Conservation (phyloP, 2,113 vertebrate species). For the Prietella phreatophila region DNA sequence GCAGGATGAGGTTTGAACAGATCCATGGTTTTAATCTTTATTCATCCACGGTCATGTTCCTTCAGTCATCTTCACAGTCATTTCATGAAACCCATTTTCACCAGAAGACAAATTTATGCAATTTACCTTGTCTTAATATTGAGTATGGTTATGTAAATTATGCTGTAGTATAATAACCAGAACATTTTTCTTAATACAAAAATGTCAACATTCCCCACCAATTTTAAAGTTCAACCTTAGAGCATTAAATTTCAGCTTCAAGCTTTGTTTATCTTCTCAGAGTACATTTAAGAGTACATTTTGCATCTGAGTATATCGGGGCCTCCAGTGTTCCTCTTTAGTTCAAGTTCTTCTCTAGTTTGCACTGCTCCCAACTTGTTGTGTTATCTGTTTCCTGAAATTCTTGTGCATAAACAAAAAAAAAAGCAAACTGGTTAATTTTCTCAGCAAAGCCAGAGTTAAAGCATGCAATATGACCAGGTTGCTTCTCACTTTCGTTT, state of each 20-base stretch:
- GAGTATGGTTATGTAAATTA: too few relatives aligned
- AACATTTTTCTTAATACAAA: too few relatives aligned
- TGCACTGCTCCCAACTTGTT: background rate
- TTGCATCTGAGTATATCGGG: conserved; percentile 18
- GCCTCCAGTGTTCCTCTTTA: background rate
- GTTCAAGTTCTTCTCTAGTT: background rate
- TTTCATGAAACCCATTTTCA: background rate
- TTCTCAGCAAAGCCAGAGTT: background rate
- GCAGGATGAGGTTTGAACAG: background rate
- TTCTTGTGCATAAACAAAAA: background rate
- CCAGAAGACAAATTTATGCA: background rate
- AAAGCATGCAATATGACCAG: background rate
- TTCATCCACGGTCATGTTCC: background rate
- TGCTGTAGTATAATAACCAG: too few relatives aligned
- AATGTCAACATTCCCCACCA: too few relatives aligned
- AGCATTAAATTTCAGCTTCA: too few relatives aligned
- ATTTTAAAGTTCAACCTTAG: too few relatives aligned
- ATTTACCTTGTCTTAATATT: background rate
- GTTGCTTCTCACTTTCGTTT: conserved; percentile 13
- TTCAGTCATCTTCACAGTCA: background rate
- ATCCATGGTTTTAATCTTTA: background rate
- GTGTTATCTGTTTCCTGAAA: background rate
- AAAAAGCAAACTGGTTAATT: background rate
- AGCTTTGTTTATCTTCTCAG: too few relatives aligned
- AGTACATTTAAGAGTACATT: background rate